Conservation (phyloP, 2,797 vertebrate species). For the Alauda arvensis region DNA sequence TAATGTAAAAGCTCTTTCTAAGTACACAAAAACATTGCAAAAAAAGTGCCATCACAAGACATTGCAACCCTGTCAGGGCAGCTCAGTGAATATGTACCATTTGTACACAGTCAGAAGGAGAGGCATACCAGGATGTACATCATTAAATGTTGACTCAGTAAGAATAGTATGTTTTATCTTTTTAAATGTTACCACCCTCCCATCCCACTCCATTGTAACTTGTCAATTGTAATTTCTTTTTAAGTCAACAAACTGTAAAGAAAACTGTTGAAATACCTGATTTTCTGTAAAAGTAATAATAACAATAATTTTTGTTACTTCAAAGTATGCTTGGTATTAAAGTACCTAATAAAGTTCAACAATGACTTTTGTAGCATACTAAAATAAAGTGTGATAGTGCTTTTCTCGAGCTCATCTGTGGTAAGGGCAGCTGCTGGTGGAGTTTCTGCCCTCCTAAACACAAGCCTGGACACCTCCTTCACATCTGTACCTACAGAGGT, state of each 20-base stretch:
- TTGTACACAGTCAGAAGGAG: conserved; percentile 56
- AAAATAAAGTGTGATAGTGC: conserved; percentile 57
- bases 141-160: conserved; percentile 61
- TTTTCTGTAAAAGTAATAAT: conserved; percentile 77
- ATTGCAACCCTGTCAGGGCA: conserved; percentile 35
- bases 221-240: conserved; percentile 70
- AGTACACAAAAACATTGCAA: not conserved
- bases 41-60: conserved; percentile 18
- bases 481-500: not conserved
- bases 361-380: conserved; percentile 68
- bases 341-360: conserved; percentile 66
- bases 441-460: not conserved
- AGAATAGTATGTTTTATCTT: conserved; percentile 66
- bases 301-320: conserved; percentile 80
- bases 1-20: conserved; percentile 54
- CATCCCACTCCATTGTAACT: conserved; percentile 61
- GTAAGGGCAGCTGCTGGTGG: not conserved
- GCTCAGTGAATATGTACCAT: conserved; percentile 42
- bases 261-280: conserved; percentile 75
- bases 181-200: conserved; percentile 60
- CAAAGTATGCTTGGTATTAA: conserved; percentile 63
- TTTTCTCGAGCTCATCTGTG: conserved; percentile 36
- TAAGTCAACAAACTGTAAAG: conserved; percentile 73
- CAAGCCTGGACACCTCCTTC: not conserved
- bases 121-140: conserved; percentile 14